Base-by-base conservation (phyloP, 2,797 vertebrate genomes). In the Crax fasciolata region DNA sequence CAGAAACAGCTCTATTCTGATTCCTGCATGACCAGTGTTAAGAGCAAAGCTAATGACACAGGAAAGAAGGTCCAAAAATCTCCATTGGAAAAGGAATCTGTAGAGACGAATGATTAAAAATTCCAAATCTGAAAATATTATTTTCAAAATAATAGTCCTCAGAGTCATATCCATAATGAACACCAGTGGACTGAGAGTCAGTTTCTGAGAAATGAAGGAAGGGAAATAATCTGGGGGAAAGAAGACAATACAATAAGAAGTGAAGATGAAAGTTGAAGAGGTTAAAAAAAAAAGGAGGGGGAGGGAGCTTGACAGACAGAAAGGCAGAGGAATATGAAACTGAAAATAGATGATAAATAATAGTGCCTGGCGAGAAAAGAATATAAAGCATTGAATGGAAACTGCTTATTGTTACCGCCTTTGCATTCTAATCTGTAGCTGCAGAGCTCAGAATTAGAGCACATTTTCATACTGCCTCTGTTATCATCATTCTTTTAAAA, bases 371-470 rank as follows among this genome's bases (percentile, higher is more conserved):
- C 10, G 46, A 76, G 44, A 68, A 82, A 91, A 78, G 44, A 92
- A 77, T 85, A 79, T 49, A 67, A 96, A 91, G 30, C 23, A 55
- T 10, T 87, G 63, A 93, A 90, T 61, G 76, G 74, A 80, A 92
- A 62, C 13, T 76, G 35, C 76, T 93, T 90, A 82, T 65, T 80
- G 38, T 90, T 78, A 80, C 84, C 91, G 48, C 10, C 51, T 93
- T 95, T 82, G 41, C 49, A 89, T 93, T 77, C 19, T 79, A 74
- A 83, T 87, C 72, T 51, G 74, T 75, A 89, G 78, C 55, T 90
- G 65, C 28, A 96, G 82, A 93, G 89, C 24, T 80, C 75, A 84
- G 54, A 93, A 91, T 83, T 81, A 94, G 17, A 68, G 30, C 70
- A 71, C 23, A 20, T 85, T 93, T 96, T 44, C 41, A 21, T 87